Percentiles rank a stretch among this genome's conserved stretches.
Conservation (phyloP, 2,113 vertebrate genomes). For the Bettongia penicillata region DNA sequence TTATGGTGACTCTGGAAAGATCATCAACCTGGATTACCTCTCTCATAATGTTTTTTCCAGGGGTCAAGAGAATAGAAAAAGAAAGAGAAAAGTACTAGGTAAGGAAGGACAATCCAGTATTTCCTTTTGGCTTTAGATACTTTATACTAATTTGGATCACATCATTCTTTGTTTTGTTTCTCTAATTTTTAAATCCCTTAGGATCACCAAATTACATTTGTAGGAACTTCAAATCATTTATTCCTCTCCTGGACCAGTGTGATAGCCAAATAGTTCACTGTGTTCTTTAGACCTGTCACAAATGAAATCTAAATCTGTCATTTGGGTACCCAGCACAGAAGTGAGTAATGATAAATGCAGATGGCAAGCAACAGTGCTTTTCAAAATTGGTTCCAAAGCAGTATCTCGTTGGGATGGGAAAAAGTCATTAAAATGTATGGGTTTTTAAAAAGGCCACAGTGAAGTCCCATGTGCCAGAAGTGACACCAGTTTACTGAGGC, state of each 20-base stretch:
- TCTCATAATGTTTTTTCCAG: background rate
- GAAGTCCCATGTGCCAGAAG: background rate
- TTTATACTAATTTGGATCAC: conserved; percentile 22
- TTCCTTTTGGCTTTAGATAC: background rate
- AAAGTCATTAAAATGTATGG: conserved; percentile 32
- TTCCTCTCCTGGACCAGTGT: background rate
- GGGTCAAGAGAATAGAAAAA: conserved; percentile 1
- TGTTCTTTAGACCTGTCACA: background rate
- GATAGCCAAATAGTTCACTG: background rate
- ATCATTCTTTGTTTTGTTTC: background rate
- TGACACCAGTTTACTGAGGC: background rate
- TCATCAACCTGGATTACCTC: background rate
- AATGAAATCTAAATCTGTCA: conserved; percentile 25
- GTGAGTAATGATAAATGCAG: background rate
- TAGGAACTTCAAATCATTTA: background rate
- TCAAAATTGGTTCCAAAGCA: conserved; percentile 28
- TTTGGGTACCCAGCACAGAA: background rate
- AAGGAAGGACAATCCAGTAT: background rate
- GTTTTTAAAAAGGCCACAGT: background rate
- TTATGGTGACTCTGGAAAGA: conserved; percentile 43
- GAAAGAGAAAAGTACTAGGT: background rate
- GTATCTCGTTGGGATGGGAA: background rate
- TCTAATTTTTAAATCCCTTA: background rate
- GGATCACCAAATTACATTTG: background rate
- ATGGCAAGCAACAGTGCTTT: conserved; percentile 11